A percentile compares a stretch with the other conserved stretches of the same genome.
These are phyloP conservation scores for Fulica atra DNA, from an alignment of 2,113 vertebrate species.

Conservation along the genomic window DNA sequence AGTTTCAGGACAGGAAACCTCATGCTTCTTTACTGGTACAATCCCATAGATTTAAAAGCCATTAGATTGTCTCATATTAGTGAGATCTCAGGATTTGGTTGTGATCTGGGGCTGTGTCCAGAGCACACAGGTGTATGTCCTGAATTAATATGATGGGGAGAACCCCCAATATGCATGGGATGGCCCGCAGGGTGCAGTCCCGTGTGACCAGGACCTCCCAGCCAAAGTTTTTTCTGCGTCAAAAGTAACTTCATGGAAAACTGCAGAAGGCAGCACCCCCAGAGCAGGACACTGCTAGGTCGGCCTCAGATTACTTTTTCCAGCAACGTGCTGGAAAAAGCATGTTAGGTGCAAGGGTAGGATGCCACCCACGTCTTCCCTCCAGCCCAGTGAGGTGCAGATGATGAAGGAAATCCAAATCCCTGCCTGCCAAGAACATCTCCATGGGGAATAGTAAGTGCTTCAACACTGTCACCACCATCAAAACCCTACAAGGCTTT, in stretches of 20 bases:
- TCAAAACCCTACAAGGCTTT: neutral
- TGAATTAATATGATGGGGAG: neutral
- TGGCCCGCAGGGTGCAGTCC: fast-evolving
- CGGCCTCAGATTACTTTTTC: neutral
- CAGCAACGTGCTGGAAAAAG: fast-evolving
- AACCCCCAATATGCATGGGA: neutral
- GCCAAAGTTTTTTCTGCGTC: no score
- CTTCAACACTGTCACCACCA: neutral
- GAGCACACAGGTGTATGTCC: neutral
- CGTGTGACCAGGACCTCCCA: fast-evolving
- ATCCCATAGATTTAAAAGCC: neutral
- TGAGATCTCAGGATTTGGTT: neutral
- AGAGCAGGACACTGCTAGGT: neutral
- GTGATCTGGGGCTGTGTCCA: neutral
- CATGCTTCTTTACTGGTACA: neutral
- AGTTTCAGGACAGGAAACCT: neutral
- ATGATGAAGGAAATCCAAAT: neutral
- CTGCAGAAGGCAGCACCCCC: neutral
- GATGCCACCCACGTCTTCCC: fast-evolving
- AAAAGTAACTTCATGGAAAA: neutral
- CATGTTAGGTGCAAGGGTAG: fast-evolving
- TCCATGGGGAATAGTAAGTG: neutral
- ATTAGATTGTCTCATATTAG: neutral
- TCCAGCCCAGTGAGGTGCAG: neutral
- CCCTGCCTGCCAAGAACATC: neutral